Percentiles rank a stretch among this genome's conserved stretches.
Evolutionary conservation across 2,113 vertebrate genomes (phyloP).

Genomic region (Solenodon paradoxus): DNA sequence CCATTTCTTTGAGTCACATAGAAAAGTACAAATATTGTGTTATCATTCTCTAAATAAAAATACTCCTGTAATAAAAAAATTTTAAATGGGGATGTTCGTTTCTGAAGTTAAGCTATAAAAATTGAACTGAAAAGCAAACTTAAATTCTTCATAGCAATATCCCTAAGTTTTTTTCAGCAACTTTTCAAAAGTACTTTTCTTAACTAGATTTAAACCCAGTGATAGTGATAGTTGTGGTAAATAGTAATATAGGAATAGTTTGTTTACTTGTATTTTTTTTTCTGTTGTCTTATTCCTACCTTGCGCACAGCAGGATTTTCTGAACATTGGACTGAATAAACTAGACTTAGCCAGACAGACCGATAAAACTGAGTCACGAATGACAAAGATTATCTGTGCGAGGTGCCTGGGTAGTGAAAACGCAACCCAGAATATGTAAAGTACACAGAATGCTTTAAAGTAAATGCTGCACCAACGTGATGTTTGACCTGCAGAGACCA

Average conservation of each 20-base stretch:
- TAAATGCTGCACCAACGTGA: neutral
- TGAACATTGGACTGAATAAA: neutral
- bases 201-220: conserved; percentile 53
- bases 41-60: conserved; percentile 21
- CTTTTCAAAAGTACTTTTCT: conserved; percentile 37
- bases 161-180: conserved; percentile 6
- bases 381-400: neutral
- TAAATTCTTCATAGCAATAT: neutral
- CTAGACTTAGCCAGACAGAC: neutral
- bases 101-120: conserved; percentile 44
- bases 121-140: conserved; percentile 17
- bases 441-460: neutral
- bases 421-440: neutral
- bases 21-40: neutral
- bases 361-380: neutral
- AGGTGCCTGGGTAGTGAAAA: neutral
- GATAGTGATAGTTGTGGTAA: neutral
- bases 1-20: neutral
- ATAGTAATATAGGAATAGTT: neutral
- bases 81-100: conserved; percentile 48
- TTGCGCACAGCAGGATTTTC: neutral
- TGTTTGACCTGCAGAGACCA: neutral
- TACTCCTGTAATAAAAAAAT: neutral
- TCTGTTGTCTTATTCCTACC: neutral
- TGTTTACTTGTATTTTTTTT: neutral